Evolutionary conservation across 2,797 vertebrate species (phyloP), one percentile per base, ranked within the genome.

Genomic region (Pelochelys cantorii): DNA sequence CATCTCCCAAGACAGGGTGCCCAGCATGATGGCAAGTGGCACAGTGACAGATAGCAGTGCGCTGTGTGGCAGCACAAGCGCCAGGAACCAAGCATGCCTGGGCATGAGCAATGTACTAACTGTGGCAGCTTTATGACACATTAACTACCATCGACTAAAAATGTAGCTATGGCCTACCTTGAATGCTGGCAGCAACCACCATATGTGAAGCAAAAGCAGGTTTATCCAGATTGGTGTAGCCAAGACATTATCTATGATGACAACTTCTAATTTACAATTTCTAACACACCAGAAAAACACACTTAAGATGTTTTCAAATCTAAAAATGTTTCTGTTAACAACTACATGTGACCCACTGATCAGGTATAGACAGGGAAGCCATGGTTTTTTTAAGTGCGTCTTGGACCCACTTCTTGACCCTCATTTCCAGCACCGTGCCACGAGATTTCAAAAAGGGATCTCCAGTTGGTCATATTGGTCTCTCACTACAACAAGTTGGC

Each of bases 261-360:
- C 34, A 74, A 37, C 11, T 42, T 74, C 71, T 37, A 42, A 42
- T 74, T 42, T 23, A 23, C 13, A 74, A 22, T 74, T 20, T 42
- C 37, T 13, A 74, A 74, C 42, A 74, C 23, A 74, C 12, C 71
- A 23, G 34, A 23, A 11, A 74, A 37, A 48, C 23, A 42, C 23
- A 86, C n/a, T 2, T 14, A 18, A 52, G 29, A 4, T 9, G 10
- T 90, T 84, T 59, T 88, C 52, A 20, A 23, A 83, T 1, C 34
- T 5, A 4, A 34, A 74, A 29, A 80, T 77, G 14, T 57, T 84
- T 84, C 34, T 84, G 12, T 12, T 4, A 27, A 37, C 54, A 77
- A 81, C 29, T 11, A 71, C 34, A 31, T 31, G 0, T 0, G 27
- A 34, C 37, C n/a, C 20, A 5, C 12, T 83, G 18, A 27, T 60